phyloP scores from a whole-genome alignment of 1,140 invertebrate species.

The Zaprionus taronus region DNA sequence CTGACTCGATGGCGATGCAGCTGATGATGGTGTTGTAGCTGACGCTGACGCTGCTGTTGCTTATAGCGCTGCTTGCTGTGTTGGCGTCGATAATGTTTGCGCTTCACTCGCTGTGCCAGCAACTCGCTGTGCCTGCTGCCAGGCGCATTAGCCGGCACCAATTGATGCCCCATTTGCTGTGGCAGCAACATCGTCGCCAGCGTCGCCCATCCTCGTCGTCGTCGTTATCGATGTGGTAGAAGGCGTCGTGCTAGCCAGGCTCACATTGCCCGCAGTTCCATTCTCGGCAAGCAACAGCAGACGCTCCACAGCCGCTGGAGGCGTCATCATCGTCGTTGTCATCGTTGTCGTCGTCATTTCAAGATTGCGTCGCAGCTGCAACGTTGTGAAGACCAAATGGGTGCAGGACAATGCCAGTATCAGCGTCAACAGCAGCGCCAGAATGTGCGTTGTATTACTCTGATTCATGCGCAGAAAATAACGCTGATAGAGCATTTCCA shows the following conservation, averaged over 20 bases:
- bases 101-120: constrained; percentile 54
- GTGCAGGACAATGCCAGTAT: constrained; percentile 87
- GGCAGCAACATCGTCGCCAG: not conserved
- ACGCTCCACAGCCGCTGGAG: constrained; percentile 46
- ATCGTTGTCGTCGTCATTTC: not conserved
- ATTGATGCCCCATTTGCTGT: constrained; percentile 30
- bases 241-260: constrained; percentile 7
- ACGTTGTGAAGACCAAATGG: constrained; percentile 84
- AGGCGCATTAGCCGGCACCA: constrained; percentile 27
- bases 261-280: constrained; percentile 32
- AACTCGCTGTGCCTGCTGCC: constrained; percentile 8
- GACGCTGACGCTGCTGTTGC: constrained; percentile 13
- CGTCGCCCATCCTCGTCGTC: no score
- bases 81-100: constrained; percentile 69
- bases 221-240: constrained; percentile 26
- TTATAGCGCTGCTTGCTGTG: constrained; percentile 53
- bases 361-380: constrained; percentile 62
- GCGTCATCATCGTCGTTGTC: not conserved
- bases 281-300: constrained; percentile 49
- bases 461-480: constrained; percentile 97
- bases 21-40: not conserved
- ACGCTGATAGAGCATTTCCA: constrained; percentile 95
- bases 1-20: constrained; percentile 36
- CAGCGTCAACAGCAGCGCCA: constrained; percentile 90
- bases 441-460: constrained; percentile 93